A percentile compares a stretch with the other conserved stretches of the same genome.
Evolutionary conservation across 2,888 invertebrate genomes (phyloP).

Genomic region (Spodoptera picta): DNA sequence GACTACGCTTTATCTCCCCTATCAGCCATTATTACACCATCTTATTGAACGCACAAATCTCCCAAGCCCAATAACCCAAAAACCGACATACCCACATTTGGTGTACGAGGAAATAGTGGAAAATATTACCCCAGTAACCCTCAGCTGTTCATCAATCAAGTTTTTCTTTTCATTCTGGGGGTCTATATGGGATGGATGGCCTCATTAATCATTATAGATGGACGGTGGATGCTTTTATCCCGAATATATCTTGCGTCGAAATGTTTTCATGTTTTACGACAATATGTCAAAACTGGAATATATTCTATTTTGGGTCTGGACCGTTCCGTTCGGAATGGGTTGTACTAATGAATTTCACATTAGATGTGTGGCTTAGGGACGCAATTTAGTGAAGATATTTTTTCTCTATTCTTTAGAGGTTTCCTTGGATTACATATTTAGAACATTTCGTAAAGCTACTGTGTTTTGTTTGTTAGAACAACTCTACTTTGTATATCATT

Average conservation of each 20-base stretch:
- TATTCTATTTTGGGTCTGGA: conserved; percentile 36
- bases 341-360: conserved; percentile 47
- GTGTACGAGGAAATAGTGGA: conserved; percentile 63
- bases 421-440: conserved; percentile 10
- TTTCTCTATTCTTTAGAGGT: conserved; percentile 8
- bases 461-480: conserved; percentile 5
- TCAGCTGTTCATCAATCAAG: conserved; percentile 81
- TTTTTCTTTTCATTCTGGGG: conserved; percentile 70
- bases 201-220: conserved; percentile 84
- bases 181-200: conserved; percentile 77
- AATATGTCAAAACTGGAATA: conserved; percentile 51
- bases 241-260: conserved; percentile 61
- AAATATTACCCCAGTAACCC: conserved; percentile 72
- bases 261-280: conserved; percentile 62
- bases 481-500: too few relatives aligned
- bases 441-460: conserved; percentile 3
- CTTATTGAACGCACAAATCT: conserved; percentile 32
- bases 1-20: conserved; percentile 13
- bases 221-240: conserved; percentile 72
- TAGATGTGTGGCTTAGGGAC: conserved; percentile 20
- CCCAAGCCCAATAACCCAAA: conserved; percentile 56
- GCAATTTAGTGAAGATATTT: conserved; percentile 18
- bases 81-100: conserved; percentile 58
- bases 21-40: conserved; percentile 29
- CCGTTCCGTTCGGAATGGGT: conserved; percentile 27